These are phyloP conservation scores for Athene cunicularia DNA, from an alignment of 2,113 vertebrate genomes.

Conservation along the genomic window DNA sequence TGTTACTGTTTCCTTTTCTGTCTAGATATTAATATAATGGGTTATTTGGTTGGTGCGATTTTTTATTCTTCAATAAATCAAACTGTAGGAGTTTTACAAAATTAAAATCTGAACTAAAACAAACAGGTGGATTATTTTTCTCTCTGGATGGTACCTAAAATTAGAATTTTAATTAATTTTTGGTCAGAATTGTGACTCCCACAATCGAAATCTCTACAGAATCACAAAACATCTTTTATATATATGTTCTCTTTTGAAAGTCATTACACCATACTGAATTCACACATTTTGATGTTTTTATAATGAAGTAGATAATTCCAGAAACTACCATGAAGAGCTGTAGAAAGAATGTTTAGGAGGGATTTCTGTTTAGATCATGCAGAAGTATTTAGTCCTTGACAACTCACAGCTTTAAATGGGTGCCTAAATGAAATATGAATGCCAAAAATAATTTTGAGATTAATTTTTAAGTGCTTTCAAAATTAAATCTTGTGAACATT, in stretches of 20 bases:
- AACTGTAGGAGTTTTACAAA: not conserved
- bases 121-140: not conserved
- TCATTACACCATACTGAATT: not conserved
- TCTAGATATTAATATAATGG: not conserved
- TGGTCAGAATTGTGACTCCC: not conserved
- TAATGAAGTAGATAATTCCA: not conserved
- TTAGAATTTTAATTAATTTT: constrained; percentile 42
- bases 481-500: not conserved
- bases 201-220: not conserved
- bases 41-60: not conserved
- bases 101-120: not conserved
- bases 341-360: not conserved
- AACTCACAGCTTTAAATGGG: not conserved
- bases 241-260: not conserved
- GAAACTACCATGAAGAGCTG: not conserved
- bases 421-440: not conserved
- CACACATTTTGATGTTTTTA: not conserved
- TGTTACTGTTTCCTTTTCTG: not conserved
- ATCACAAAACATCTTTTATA: not conserved
- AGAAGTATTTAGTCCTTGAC: not conserved
- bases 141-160: not conserved
- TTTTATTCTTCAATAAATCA: not conserved
- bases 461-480: not conserved
- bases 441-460: not conserved
- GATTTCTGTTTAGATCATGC: not conserved